Conservation (phyloP, 2,797 vertebrate genomes). For the Rhinogobio ventralis region DNA sequence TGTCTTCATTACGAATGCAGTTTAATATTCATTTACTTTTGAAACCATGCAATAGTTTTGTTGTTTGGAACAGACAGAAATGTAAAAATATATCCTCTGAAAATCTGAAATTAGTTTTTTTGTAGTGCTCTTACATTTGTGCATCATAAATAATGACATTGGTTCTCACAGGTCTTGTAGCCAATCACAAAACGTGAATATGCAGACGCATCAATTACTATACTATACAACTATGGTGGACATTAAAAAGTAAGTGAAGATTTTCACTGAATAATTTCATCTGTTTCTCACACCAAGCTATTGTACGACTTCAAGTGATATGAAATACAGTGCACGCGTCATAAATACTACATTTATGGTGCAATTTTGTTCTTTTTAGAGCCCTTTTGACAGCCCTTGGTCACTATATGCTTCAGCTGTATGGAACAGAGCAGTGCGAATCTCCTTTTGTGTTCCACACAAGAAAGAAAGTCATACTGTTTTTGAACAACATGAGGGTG, state of each 20-base stretch:
- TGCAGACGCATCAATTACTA: neutral
- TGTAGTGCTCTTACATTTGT: neutral
- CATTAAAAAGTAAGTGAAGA: neutral
- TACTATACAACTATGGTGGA: neutral
- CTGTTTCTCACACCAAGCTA: neutral
- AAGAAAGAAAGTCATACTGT: neutral
- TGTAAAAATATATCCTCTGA: neutral
- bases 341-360: neutral
- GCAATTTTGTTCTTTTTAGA: conserved; percentile 18
- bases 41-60: neutral
- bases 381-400: neutral
- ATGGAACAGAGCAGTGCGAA: neutral
- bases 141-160: neutral
- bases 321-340: neutral
- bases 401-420: neutral
- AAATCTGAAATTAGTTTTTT: neutral
- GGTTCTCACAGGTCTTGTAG: neutral
- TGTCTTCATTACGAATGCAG: neutral
- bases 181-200: neutral
- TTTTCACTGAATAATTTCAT: neutral
- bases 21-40: neutral
- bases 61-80: neutral
- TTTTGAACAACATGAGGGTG: conserved; percentile 10
- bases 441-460: conserved; percentile 8
- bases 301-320: neutral